A percentile compares a stretch with the other conserved stretches of the same genome.
These are phyloP conservation scores for Myotis brandtii DNA, from an alignment of 2,113 vertebrate species.

Conservation along the genomic window DNA sequence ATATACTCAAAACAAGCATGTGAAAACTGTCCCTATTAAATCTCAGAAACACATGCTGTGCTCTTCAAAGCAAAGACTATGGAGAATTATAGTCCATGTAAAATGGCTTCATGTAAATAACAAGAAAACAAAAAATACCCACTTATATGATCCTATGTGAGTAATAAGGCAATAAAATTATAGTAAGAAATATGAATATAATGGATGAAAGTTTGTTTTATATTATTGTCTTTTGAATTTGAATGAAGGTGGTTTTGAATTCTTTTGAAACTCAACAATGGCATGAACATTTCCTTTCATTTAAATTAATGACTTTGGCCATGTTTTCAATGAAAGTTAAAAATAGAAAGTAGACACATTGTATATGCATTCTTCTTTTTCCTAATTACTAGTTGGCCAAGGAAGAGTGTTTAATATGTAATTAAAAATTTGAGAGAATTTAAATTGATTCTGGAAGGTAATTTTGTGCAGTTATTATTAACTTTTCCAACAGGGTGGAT, in stretches of 20 bases:
- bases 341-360: slow-evolving; percentile 67
- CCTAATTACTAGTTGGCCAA: slow-evolving; percentile 55
- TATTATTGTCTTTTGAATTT: slow-evolving; percentile 52
- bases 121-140: not conserved
- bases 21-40: not conserved
- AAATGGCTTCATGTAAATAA: slow-evolving; percentile 16
- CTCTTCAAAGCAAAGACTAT: not conserved
- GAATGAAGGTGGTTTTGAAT: slow-evolving; percentile 18
- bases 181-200: not conserved
- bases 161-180: slow-evolving; percentile 13
- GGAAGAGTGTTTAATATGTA: slow-evolving; percentile 42
- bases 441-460: slow-evolving; percentile 45
- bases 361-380: slow-evolving; percentile 33
- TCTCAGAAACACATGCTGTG: not conserved
- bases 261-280: slow-evolving; percentile 70
- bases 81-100: not conserved
- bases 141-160: not conserved
- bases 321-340: slow-evolving; percentile 55
- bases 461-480: slow-evolving; percentile 1
- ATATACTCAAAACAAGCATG: not conserved
- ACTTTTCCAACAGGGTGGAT: not conserved
- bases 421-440: slow-evolving; percentile 49
- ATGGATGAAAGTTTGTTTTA: slow-evolving; percentile 15
- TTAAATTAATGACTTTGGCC: slow-evolving; percentile 68
- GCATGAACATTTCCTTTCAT: slow-evolving; percentile 36